Percentiles rank a stretch among this genome's conserved stretches.
These are phyloP conservation scores for Heliconius nattereri DNA, from an alignment of 1,140 invertebrate species.

Conservation along the genomic window DNA sequence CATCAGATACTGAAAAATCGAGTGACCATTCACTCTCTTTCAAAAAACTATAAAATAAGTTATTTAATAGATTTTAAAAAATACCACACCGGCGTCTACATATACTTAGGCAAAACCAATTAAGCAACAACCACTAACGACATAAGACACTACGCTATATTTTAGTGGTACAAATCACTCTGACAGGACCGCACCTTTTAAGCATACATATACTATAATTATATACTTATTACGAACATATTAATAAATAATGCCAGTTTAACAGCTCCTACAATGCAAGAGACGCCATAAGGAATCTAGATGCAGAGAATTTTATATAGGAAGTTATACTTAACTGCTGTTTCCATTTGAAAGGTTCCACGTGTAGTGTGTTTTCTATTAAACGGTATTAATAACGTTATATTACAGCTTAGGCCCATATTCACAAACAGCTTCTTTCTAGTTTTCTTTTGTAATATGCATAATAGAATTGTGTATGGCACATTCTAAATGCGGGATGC, in stretches of 20 bases:
- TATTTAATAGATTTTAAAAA: too few species aligned
- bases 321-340: background rate
- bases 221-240: conserved; percentile 20
- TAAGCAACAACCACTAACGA: too few species aligned
- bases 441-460: too few species aligned
- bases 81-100: too few species aligned
- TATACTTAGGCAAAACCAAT: too few species aligned
- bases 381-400: background rate
- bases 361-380: background rate
- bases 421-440: too few species aligned
- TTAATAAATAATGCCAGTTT: conserved; percentile 26
- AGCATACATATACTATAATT: conserved; percentile 25
- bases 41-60: too few species aligned
- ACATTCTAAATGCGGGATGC: too few species aligned
- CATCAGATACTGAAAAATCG: too few species aligned
- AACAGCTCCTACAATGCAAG: conserved; percentile 21
- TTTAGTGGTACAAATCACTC: background rate
- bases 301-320: background rate
- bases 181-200: background rate
- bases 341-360: background rate
- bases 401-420: too few species aligned
- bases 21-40: too few species aligned
- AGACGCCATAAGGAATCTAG: conserved; percentile 17
- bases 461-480: too few species aligned
- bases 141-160: background rate